These are phyloP conservation scores for Scaptomyza cyrtandrae DNA, from an alignment of 2,888 invertebrate species.

Conservation along the genomic window DNA sequence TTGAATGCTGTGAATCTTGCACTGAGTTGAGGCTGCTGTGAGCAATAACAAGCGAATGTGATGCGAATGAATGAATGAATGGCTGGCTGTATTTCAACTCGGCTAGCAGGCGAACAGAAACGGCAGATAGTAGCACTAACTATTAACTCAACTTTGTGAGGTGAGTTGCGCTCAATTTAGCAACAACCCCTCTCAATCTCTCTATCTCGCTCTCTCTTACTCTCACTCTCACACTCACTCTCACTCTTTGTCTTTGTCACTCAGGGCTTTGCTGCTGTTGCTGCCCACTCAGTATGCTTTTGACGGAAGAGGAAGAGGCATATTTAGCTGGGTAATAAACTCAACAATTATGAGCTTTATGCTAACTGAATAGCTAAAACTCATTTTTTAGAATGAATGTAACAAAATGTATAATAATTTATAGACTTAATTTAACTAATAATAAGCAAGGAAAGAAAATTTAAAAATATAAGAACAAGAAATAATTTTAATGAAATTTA, in stretches of 20 bases:
- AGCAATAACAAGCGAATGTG: no score
- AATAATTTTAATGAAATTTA: no score
- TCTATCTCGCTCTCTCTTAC: not conserved
- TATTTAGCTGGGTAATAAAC: not conserved
- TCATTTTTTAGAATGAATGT: not conserved
- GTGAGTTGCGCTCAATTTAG: conserved; percentile 6
- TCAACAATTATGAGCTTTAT: not conserved
- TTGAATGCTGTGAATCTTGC: no score
- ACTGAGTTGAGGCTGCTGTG: no score
- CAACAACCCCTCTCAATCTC: not conserved
- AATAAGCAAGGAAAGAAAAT: not conserved
- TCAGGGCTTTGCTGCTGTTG: not conserved
- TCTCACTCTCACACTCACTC: not conserved
- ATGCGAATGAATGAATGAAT: no score
- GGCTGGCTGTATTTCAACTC: no score
- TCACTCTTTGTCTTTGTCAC: not conserved
- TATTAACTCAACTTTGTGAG: conserved; percentile 17
- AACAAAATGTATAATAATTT: not conserved
- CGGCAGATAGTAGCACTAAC: not conserved
- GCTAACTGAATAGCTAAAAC: not conserved
- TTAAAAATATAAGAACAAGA: no score
- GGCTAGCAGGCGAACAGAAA: no score
- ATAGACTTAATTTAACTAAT: not conserved
- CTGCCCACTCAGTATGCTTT: not conserved
- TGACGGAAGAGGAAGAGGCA: not conserved